These are phyloP conservation scores for Chorisops tibialis DNA, from an alignment of 2,888 invertebrate genomes.

Conservation along the genomic window DNA sequence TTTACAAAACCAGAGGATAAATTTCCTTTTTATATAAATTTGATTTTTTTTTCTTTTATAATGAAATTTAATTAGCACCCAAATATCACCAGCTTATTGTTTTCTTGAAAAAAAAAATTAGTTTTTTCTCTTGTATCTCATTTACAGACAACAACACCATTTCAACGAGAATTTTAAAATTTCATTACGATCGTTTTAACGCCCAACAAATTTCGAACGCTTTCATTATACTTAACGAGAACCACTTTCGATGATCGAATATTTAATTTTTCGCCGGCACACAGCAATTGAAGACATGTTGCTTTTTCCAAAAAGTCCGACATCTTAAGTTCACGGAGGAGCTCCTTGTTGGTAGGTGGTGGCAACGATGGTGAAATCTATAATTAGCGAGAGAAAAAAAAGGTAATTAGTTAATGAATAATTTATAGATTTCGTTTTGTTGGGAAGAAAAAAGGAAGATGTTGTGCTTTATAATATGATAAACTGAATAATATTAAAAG, in stretches of 20 bases:
- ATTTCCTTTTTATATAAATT: no score
- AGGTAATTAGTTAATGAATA: not conserved
- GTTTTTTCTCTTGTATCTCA: not conserved
- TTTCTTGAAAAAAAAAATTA: not conserved
- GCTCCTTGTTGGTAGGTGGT: slow-evolving; percentile 40
- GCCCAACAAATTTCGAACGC: slow-evolving; percentile 75
- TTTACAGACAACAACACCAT: not conserved
- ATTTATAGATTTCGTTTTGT: not conserved
- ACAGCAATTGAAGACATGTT: slow-evolving; percentile 73
- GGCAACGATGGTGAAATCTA: slow-evolving; percentile 49
- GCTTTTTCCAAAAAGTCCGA: slow-evolving; percentile 78
- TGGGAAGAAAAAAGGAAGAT: not conserved
- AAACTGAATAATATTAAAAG: no score
- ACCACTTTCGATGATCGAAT: slow-evolving; percentile 77
- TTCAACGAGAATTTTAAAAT: slow-evolving; percentile 53
- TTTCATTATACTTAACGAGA: slow-evolving; percentile 79
- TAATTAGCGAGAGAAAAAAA: slow-evolving; percentile 16
- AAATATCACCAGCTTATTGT: slow-evolving; percentile 14
- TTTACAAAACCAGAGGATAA: no score
- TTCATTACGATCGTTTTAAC: slow-evolving; percentile 73
- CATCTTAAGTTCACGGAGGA: slow-evolving; percentile 69
- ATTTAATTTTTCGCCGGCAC: slow-evolving; percentile 76
- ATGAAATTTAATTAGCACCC: slow-evolving; percentile 20
- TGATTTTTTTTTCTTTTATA: not conserved
- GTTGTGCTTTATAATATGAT: no score